A percentile compares a stretch with the other conserved stretches of the same genome.
These are phyloP conservation scores for Uria aalge DNA, from an alignment of 2,113 vertebrate species.

Conservation along the genomic window DNA sequence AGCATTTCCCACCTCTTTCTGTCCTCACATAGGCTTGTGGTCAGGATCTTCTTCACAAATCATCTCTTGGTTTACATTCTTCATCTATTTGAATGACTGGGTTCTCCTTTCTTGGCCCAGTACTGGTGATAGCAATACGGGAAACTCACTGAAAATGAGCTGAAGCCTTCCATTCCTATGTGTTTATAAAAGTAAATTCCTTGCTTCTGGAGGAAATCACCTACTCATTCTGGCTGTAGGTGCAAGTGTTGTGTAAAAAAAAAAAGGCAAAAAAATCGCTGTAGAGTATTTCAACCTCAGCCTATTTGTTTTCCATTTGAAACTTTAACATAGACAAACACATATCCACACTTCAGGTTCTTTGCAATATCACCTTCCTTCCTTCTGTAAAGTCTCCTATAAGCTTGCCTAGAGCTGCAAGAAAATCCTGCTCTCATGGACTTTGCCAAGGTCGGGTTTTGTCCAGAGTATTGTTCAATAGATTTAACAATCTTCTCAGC, in stretches of 20 bases:
- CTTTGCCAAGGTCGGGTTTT: not conserved
- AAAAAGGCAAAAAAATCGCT: not conserved
- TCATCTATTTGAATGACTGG: not conserved
- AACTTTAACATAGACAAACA: not conserved
- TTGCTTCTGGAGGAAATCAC: not conserved
- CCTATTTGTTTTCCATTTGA: not conserved
- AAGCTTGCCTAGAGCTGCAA: not conserved
- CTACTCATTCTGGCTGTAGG: not conserved
- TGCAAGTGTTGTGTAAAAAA: not conserved
- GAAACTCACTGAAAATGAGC: not conserved
- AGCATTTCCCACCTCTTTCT: not conserved
- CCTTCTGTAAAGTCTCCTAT: not conserved
- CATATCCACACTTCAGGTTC: not conserved
- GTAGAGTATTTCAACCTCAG: not conserved
- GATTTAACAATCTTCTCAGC: not conserved
- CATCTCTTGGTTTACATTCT: not conserved
- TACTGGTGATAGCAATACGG: not conserved
- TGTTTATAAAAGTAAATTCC: not conserved
- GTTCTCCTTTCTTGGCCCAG: not conserved
- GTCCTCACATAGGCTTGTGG: not conserved
- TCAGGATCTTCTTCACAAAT: not conserved
- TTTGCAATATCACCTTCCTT: not conserved
- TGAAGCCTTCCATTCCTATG: not conserved
- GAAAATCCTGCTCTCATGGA: not conserved
- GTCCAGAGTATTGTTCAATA: not conserved